Evolutionary conservation across 2,797 vertebrate genomes (phyloP).

Genomic region (Mionectes olivaceus): DNA sequence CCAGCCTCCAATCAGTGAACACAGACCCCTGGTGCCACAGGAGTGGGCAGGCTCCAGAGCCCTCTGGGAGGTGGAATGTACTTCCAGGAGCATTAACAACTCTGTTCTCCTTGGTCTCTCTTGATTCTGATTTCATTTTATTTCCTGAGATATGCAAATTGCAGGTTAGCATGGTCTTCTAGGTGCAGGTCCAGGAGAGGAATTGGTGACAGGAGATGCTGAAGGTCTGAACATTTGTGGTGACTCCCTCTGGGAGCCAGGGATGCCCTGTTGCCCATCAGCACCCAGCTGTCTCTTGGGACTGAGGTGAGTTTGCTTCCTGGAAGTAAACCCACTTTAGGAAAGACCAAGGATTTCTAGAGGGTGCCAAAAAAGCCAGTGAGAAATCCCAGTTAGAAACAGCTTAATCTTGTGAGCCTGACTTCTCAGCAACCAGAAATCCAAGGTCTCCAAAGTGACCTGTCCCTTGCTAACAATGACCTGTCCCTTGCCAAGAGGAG

Average conservation of each 20-base stretch:
- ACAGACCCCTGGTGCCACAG: neutral
- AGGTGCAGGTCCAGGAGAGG: neutral
- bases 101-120: constrained; percentile 4
- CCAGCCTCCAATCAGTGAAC: constrained; percentile 27
- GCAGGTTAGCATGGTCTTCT: neutral
- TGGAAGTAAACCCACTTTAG: neutral
- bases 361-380: neutral
- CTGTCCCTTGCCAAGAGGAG: neutral
- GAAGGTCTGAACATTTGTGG: neutral
- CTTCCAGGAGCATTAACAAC: constrained; percentile 35
- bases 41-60: neutral
- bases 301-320: neutral
- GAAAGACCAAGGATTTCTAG: neutral
- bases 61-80: neutral
- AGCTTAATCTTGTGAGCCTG: neutral
- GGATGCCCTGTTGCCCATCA: neutral
- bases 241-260: neutral
- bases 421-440: neutral
- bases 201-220: neutral
- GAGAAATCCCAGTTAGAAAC: neutral
- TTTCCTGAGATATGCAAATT: constrained; percentile 16
- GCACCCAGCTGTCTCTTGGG: neutral
- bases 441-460: neutral
- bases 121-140: constrained; percentile 63
- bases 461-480: neutral